Evolutionary conservation across 2,113 vertebrate genomes (phyloP).

Genomic region (Agapornis roseicollis): DNA sequence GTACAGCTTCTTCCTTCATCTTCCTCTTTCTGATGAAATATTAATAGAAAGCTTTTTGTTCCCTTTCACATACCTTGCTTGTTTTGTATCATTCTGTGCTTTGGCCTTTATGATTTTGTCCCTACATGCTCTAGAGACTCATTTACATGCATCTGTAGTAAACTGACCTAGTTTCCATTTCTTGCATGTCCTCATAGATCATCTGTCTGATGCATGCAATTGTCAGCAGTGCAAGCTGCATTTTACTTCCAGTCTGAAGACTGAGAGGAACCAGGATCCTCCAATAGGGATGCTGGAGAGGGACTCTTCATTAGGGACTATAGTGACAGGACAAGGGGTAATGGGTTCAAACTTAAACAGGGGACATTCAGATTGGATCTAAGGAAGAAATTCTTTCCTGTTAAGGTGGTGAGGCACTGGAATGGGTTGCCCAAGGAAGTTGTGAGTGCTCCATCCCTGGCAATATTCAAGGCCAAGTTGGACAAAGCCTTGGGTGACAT

Average conservation of each 20-base stretch:
- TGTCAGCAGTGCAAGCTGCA: not conserved
- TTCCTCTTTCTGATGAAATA: constrained; percentile 23
- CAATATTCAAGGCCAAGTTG: no score
- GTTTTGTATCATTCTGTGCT: not conserved
- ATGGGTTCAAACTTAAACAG: no score
- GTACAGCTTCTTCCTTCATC: not conserved
- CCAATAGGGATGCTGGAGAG: no score
- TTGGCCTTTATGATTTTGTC: not conserved
- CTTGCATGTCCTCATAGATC: not conserved
- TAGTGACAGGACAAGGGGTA: no score
- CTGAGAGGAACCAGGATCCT: not conserved
- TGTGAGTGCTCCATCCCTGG: no score
- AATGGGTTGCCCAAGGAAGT: no score
- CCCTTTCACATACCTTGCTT: not conserved
- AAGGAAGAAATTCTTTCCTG: no score
- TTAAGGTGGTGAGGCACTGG: no score
- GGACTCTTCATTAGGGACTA: no score
- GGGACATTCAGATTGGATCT: no score
- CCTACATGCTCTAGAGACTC: not conserved
- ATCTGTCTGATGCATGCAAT: not conserved
- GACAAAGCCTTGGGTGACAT: no score
- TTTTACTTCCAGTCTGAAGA: not conserved
- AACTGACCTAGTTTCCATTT: not conserved
- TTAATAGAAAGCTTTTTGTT: not conserved
- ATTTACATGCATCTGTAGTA: not conserved